Evolutionary conservation across 2,113 vertebrate species (phyloP).

Genomic region (Manacus vitellinus): DNA sequence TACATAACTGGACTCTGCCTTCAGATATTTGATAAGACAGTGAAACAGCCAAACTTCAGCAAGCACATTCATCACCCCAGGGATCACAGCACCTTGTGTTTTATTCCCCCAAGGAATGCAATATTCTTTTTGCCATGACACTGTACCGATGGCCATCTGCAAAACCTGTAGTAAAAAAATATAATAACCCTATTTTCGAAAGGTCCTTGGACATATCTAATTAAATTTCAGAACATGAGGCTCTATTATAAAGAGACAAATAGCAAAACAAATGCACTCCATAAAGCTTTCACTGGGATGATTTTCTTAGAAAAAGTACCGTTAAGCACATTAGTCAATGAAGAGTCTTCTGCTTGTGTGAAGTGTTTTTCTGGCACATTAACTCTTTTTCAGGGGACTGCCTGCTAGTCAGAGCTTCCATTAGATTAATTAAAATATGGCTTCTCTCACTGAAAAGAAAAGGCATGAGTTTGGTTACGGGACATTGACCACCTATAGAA

Average conservation of each 20-base stretch:
- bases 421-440: slow-evolving; percentile 76
- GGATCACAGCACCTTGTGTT: neutral
- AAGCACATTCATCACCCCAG: neutral
- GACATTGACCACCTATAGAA: neutral
- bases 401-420: slow-evolving; percentile 66
- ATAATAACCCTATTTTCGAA: neutral
- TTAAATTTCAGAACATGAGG: slow-evolving; percentile 16
- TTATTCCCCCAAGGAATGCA: neutral
- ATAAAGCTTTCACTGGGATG: slow-evolving; percentile 40
- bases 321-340: slow-evolving; percentile 40
- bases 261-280: neutral
- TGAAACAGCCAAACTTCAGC: neutral
- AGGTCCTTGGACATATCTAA: neutral
- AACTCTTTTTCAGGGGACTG: slow-evolving; percentile 62
- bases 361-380: slow-evolving; percentile 63
- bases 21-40: neutral
- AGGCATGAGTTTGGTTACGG: slow-evolving; percentile 23
- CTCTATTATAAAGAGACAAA: neutral
- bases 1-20: neutral
- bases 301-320: slow-evolving; percentile 42
- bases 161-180: slow-evolving; percentile 15
- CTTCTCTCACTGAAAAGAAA: slow-evolving; percentile 56
- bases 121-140: neutral
- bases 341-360: slow-evolving; percentile 41
- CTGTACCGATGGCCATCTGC: neutral